Evolutionary conservation across 2,888 invertebrate species (phyloP).

Genomic region (Drosophila kanekoi): DNA sequence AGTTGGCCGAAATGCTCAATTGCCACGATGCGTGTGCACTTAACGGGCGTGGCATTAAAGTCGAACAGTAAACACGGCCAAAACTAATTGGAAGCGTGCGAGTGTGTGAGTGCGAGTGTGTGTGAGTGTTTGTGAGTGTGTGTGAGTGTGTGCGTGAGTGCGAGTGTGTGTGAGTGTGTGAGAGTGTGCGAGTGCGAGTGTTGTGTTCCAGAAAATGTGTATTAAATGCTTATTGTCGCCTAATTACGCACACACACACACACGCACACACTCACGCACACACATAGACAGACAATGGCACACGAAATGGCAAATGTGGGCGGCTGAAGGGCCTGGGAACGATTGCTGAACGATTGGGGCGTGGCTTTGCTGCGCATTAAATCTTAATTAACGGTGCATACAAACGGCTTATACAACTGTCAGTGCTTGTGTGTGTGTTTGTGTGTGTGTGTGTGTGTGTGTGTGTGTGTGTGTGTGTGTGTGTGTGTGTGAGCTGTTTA

Average conservation of each 20-base stretch:
- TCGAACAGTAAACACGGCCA: conserved; percentile 48
- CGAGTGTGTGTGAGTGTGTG: conserved; percentile 12
- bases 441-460: conserved; percentile 16
- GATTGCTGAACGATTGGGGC: conserved; percentile 33
- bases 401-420: conserved; percentile 46
- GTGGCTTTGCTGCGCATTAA: conserved; percentile 62
- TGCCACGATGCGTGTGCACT: conserved; percentile 54
- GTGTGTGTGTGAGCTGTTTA: conserved; percentile 53
- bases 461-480: conserved; percentile 17
- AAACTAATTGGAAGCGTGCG: conserved; percentile 63
- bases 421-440: conserved; percentile 18
- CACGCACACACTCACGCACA: conserved; percentile 3
- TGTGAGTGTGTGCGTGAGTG: conserved; percentile 7
- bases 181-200: conserved; percentile 9
- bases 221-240: conserved; percentile 82
- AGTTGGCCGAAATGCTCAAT: conserved; percentile 54
- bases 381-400: conserved; percentile 76
- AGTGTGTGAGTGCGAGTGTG: conserved; percentile 13
- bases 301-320: conserved; percentile 42
- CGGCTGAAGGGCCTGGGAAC: conserved; percentile 10
- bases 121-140: conserved; percentile 8
- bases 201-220: conserved; percentile 68
- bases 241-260: conserved; percentile 69
- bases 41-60: conserved; percentile 72
- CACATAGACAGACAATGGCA: not conserved